Base-by-base conservation (phyloP, 92 coral and sea anemone genomes). In the Parazoanthus atlanticus region DNA sequence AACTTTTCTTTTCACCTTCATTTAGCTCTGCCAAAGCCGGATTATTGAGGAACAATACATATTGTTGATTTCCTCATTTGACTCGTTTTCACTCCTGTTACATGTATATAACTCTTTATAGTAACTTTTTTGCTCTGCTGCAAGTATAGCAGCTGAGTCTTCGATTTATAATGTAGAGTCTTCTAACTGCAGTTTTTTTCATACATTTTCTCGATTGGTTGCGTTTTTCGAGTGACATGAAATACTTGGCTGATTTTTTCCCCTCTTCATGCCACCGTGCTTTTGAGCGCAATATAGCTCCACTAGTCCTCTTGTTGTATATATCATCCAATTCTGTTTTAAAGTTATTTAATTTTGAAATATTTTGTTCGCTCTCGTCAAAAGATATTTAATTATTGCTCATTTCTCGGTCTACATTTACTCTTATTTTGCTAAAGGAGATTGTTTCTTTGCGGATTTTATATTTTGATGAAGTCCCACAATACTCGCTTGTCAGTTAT, bases 221-320 rank as follows among this genome's bases (percentile, higher is more conserved):
- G 23, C 80, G 81, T 43, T 73, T 85, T 85, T 73, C 88, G 33
- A 85, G 80, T 36, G 64, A 41, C 38, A 43, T 26, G 33, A 88
- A 88, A 65, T 76, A 88, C 36, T 78, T 78, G 10, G 74, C 78
- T 46, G 84, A 43, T 41, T 87, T 87, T 78, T 78, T 85, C 26
- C 90, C 85, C 33, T 87, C 76, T 78, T 87, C 90, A 76, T 54
- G 69, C 90, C 90, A 87, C 76, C 64, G 43, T 58, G 71, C 84
- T 47, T 34, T 79, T 52, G 83, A 78, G 33, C 80, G 33, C 11
- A 76, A 33, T 34, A 76, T 76, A 38, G 33, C 23, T 76, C 80
- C 80, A 28, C 34, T 33, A 76, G 80, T 76, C 34, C 16, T 38
- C 3, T 76, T 26, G 32, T 75, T 30, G n/a, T 28, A 28, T 34